Base-by-base conservation (phyloP, 2,888 invertebrate genomes). In the Mythimna vitellina region DNA sequence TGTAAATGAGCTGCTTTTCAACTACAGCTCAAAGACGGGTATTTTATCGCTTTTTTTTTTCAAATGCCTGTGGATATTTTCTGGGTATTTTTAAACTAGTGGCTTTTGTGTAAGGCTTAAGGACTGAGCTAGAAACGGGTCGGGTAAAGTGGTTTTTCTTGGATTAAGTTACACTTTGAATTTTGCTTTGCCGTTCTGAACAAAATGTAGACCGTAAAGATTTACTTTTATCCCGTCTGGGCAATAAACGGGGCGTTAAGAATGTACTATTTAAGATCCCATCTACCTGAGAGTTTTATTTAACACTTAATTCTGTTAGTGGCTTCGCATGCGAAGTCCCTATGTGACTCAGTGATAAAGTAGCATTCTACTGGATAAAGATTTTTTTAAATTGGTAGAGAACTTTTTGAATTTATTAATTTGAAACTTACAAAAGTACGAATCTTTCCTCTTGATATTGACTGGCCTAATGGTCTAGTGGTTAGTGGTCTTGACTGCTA, bases 1-100 rank as follows among this genome's bases (percentile, higher is more conserved):
- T 73, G 1, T 25, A 35, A 53, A 17, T n/a, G 17, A 25, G 32
- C 35, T n/a, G 29, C 57, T 64, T 61, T 35, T 69, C n/a, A 53
- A n/a, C 29, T 12, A 22, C 53, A 38, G 20, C 54, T 3, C 51
- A 67, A 32, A 61, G 46, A 10, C 32, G 49, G 22, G 8, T 25
- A 57, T 49, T 46, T 68, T 66, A 77, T 57, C 46, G 53, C n/a
- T n/a, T n/a, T 38, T 10, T 81, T 70, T 29, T 7, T 14, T n/a
- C 25, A 35, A 77, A 73, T 70, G 69, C 66, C 58, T 57, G 20
- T 32, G 35, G 10, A 65, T 67, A 78, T 65, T 72, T 76, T 66
- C 53, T 22, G 29, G 66, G 22, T 60, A 66, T 61, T 67, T 66
- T 70, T 61, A 61, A 66, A 46, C 29, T 17, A 46, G 54, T 57